Evolutionary conservation across 2,113 vertebrate genomes (phyloP), one percentile per base, ranked within the genome.

Genomic region (Callithrix jacchus): DNA sequence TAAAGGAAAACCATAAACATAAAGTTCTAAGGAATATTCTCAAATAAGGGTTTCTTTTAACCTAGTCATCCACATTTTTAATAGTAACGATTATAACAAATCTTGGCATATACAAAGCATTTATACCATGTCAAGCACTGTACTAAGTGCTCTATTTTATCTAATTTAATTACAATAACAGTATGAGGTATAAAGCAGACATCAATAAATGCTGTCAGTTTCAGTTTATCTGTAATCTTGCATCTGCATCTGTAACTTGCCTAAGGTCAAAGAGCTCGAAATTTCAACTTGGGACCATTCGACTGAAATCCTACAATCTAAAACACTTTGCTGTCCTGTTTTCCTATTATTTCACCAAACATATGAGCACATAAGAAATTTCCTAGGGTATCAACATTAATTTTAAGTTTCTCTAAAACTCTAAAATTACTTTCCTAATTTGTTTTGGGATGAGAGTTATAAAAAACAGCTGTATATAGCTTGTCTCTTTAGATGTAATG

Each of bases 1-100:
- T 91, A 94, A 87, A 87, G 74, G 49, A 96, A 58, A 17, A 83
- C 35, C 49, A 56, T 76, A 89, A 71, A 89, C 87, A 88, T 35
- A 82, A 94, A 35, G 4, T 83, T 96, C 21, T 61, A 27, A 94
- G 89, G 93, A 94, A 70, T 74, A 95, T 54, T 74, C 3, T 42
- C 68, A 89, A 77, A 82, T 66, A 95, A 82, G 37, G 5, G 8
- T 71, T 95, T 89, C 54, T 77, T 81, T 81, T 52, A 73, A 91
- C 79, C 10, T 1, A 45, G n/a, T 54, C 12, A 82, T 47, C n/a
- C 27, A 74, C 52, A 32, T 83, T 83, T 91, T 94, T 77, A 5
- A 84, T 61, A 14, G 66, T 56, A 58, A 77, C n/a, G 85, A 80
- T 52, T 49, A 70, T 35, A 64, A 79, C 14, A 84, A n/a, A 14